These are phyloP conservation scores for Sternarchorhynchus goeldii DNA, from an alignment of 2,797 vertebrate species.

Conservation along the genomic window DNA sequence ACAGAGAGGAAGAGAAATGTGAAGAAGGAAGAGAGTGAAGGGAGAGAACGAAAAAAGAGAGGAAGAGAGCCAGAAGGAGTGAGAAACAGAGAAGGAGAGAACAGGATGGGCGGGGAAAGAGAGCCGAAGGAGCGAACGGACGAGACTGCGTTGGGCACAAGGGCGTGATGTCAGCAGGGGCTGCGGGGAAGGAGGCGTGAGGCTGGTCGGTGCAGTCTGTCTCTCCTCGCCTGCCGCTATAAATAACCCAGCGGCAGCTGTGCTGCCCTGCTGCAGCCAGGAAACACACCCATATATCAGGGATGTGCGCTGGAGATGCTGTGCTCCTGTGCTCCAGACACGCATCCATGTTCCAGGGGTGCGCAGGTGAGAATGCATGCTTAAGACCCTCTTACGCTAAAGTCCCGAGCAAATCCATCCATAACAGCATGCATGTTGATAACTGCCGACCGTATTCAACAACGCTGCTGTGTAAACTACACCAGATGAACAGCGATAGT, in stretches of 20 bases:
- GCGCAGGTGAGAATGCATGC: slow-evolving; percentile 40
- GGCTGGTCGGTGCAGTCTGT: slow-evolving; percentile 41
- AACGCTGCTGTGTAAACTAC: too few relatives aligned
- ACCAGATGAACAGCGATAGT: neutral
- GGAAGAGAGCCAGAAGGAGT: slow-evolving; percentile 10
- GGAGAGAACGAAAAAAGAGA: slow-evolving; percentile 30
- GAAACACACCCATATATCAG: slow-evolving; percentile 15
- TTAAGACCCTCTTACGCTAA: neutral
- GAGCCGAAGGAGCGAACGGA: slow-evolving; percentile 25
- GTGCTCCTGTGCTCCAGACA: slow-evolving; percentile 19
- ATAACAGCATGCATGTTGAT: neutral
- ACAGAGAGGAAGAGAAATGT: slow-evolving; percentile 1
- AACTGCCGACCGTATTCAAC: neutral
- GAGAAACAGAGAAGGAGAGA: slow-evolving; percentile 1
- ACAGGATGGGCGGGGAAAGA: slow-evolving; percentile 4
- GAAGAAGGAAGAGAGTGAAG: slow-evolving; percentile 9
- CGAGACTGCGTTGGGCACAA: slow-evolving; percentile 14
- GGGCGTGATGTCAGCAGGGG: slow-evolving; percentile 40
- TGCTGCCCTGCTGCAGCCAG: neutral
- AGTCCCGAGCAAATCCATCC: neutral
- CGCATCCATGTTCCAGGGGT: slow-evolving; percentile 1
- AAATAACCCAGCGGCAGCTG: slow-evolving; percentile 52
- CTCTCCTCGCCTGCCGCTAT: slow-evolving; percentile 50
- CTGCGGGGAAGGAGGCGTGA: slow-evolving; percentile 41
- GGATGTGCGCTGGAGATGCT: slow-evolving; percentile 20